Base-by-base conservation (phyloP, 2,113 vertebrate species). In the Atrichornis clamosus region DNA sequence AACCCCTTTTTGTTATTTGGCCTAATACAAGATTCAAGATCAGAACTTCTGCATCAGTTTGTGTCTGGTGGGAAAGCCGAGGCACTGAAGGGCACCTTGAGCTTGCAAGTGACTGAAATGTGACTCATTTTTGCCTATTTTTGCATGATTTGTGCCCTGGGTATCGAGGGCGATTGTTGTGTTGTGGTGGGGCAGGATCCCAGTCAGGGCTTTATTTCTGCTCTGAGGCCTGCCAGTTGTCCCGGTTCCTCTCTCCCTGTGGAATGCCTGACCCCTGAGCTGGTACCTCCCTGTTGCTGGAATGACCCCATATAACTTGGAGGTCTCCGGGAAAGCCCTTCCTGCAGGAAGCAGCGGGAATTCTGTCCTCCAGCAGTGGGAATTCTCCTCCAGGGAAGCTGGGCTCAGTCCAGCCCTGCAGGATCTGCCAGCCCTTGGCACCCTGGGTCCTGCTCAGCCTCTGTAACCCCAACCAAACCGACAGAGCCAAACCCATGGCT, bases 1-100 rank as follows among this genome's bases (percentile, higher is more conserved):
- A 92, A 82, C 18, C 41, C 33, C 5, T 70, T 88, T 90, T 78
- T 97, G 74, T 94, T 89, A 62, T 78, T 80, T 92, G 52, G 85
- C 33, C 16, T 80, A 8, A 37, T 7, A 20, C 12, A 52, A 59
- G 88, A 28, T 64, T 83, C 26, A n/a, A 39, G 68, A 56, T 72
- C 42, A 75, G 90, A 65, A 84, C 53, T 77, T 62, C 23, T 90
- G 73, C 65, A 33, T 82, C 8, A 0, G 2, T 78, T 76, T 87
- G 65, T 83, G 82, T 62, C 77, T 80, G 55, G 17, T 50, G 75
- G 28, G 28, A 79, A 63, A 65, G 22, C 58, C 2, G 37, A 94
- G 78, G 53, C 76, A 50, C 59, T 37, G 59, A 87, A 87, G 64
- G 75, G 92, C 92, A 91, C 88, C 88, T 50, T 42, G 83, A 88